Base-by-base conservation (phyloP, 2,888 invertebrate species). In the Emmelina monodactyla region DNA sequence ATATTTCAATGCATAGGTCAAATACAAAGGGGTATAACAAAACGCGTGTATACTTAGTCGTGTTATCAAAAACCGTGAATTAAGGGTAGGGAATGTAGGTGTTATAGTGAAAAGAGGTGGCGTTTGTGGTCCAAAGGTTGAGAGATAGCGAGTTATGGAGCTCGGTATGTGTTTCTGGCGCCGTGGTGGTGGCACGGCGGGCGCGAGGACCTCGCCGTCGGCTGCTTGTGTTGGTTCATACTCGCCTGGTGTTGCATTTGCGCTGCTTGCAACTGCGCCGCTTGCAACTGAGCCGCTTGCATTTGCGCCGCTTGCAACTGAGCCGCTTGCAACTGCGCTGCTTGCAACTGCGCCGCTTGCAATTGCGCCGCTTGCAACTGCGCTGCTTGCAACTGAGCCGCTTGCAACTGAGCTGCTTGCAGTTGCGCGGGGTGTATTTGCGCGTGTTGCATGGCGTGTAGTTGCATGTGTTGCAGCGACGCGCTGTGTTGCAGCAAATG, bases 401-500 rank as follows among this genome's bases (percentile, higher is more conserved):
- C 50, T 43, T 47, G 41, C 41, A 40, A 35, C 42, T 42, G 40
- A 31, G 25, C 25, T 3, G 25, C 25, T 25, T 39, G 43, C 30
- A 54, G 47, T 45, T 46, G 49, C 12, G 53, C 53, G 40, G 51
- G 53, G 19, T 55, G 56, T 22, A 47, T 49, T 10, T 51, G 53
- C 40, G 54, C 59, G 51, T 53, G 49, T 45, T 59, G 31, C 53
- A 62, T 53, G 40, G 62, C 63, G 41, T 69, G 75, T 65, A 66
- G 54, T 47, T 69, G 72, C 43, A 72, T 59, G 49, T 68, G 75
- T 49, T 73, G 76, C 69, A 71, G 55, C 32, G 75, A 73, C 29
- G 70, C 54, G 57, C 75, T 72, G 58, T 53, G 56, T 58, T 75
- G 76, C 51, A 75, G 51, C 70, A 72, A 46, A 38, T 68, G 68